Conservation (phyloP, 2,113 vertebrate species). For the Bos indicus region DNA sequence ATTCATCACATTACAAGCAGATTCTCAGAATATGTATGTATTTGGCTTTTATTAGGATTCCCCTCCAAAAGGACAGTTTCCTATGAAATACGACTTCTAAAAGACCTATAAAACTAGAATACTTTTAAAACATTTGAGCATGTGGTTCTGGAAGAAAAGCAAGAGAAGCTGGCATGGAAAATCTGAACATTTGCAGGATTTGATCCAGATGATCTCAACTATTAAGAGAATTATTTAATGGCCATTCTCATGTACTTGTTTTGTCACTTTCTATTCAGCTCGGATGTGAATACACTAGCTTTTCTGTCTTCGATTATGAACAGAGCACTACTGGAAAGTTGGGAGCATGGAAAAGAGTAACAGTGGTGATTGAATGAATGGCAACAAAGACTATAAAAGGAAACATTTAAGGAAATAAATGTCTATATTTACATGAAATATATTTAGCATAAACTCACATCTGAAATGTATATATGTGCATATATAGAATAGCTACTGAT, state of each 20-base stretch:
- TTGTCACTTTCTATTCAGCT: neutral
- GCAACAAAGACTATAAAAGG: conserved; percentile 1
- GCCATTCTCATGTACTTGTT: neutral
- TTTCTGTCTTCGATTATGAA: conserved; percentile 23
- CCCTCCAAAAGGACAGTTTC: neutral
- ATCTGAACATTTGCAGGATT: neutral
- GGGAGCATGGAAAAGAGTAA: conserved; percentile 44
- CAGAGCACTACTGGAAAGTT: neutral
- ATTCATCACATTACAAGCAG: neutral
- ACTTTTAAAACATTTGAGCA: neutral
- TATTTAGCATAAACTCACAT: conserved; percentile 35
- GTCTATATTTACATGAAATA: conserved; percentile 21
- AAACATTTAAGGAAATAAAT: conserved; percentile 49
- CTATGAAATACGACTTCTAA: neutral
- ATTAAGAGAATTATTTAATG: conserved; percentile 1
- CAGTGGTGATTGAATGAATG: conserved; percentile 3
- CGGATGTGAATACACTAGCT: neutral
- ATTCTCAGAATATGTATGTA: neutral
- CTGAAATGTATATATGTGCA: conserved; percentile 27
- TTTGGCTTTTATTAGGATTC: conserved; percentile 9
- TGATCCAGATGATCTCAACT: conserved; percentile 16
- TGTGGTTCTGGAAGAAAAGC: conserved; percentile 12
- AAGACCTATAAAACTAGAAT: neutral
- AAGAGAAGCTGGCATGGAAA: conserved; percentile 20
- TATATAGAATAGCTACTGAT: conserved; percentile 44